Evolutionary conservation across 2,888 invertebrate genomes (phyloP).

Genomic region (Mayetiola destructor): DNA sequence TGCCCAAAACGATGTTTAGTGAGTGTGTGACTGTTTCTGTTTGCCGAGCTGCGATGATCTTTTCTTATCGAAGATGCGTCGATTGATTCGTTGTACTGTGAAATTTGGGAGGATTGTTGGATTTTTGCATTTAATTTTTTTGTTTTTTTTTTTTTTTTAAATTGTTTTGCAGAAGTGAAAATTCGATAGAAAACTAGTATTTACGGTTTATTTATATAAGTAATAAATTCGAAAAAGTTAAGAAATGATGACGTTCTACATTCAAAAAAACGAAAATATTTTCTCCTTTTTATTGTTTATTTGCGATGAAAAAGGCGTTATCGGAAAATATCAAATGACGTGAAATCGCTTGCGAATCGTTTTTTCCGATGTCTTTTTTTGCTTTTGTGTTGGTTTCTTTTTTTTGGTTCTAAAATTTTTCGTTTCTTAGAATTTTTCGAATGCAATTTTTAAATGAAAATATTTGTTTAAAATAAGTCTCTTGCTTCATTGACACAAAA

Average conservation of each 20-base stretch:
- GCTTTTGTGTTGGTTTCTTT: neutral
- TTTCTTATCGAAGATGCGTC: slow-evolving; percentile 4
- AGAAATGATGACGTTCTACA: slow-evolving; percentile 6
- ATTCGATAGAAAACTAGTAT: slow-evolving; percentile 6
- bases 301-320: too few relatives aligned
- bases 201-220: too few relatives aligned
- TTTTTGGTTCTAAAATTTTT: neutral
- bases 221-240: slow-evolving; percentile 3
- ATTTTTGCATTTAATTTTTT: neutral
- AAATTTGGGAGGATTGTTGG: slow-evolving; percentile 5
- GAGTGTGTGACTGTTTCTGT: neutral
- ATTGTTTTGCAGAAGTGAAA: slow-evolving; percentile 1
- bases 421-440: slow-evolving; percentile 1
- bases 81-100: neutral
- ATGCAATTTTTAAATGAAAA: neutral
- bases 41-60: slow-evolving; percentile 1
- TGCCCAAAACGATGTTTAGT: neutral
- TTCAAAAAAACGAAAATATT: too few relatives aligned
- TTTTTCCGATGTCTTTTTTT: neutral
- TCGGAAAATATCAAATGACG: slow-evolving; percentile 7
- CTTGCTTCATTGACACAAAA: too few relatives aligned
- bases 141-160: neutral
- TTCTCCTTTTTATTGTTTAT: too few relatives aligned
- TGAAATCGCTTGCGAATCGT: neutral
- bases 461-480: too few relatives aligned